A percentile compares a stretch with the other conserved stretches of the same genome.
Conservation (phyloP, 2,797 vertebrate species). For the Schizopygopsis malacanthus region DNA sequence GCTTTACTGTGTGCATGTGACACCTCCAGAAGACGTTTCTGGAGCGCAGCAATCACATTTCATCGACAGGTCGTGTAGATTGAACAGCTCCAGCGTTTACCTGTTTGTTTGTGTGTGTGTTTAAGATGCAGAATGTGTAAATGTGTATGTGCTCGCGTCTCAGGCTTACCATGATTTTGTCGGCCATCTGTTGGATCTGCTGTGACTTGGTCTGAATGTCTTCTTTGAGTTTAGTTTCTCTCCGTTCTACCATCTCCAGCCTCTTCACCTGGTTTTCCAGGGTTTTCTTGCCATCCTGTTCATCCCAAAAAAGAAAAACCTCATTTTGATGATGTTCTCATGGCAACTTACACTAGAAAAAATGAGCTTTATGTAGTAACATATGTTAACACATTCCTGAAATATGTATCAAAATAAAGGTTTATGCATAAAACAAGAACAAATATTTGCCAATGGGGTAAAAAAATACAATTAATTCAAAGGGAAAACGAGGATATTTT, state of each 20-base stretch:
- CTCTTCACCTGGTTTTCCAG: slow-evolving; percentile 98
- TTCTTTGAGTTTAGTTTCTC: slow-evolving; percentile 96
- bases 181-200: slow-evolving; percentile 98
- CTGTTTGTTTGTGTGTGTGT: slow-evolving; percentile 26
- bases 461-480: background rate
- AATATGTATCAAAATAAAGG: background rate
- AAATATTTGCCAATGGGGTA: background rate
- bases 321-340: background rate
- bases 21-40: background rate
- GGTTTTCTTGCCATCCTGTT: slow-evolving; percentile 94
- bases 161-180: slow-evolving; percentile 94
- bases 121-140: slow-evolving; percentile 30
- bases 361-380: background rate
- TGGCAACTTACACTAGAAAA: background rate
- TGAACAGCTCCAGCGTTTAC: slow-evolving; percentile 9
- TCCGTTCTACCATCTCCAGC: slow-evolving; percentile 95
- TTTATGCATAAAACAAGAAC: background rate
- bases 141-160: background rate
- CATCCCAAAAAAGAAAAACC: slow-evolving; percentile 35
- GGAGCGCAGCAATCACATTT: background rate
- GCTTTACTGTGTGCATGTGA: background rate
- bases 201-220: slow-evolving; percentile 97
- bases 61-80: background rate
- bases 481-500: background rate
- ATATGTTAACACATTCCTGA: background rate